Percentiles rank a stretch among this genome's conserved stretches.
Evolutionary conservation across 2,888 invertebrate species (phyloP).

Genomic region (Dioctria rufipes): DNA sequence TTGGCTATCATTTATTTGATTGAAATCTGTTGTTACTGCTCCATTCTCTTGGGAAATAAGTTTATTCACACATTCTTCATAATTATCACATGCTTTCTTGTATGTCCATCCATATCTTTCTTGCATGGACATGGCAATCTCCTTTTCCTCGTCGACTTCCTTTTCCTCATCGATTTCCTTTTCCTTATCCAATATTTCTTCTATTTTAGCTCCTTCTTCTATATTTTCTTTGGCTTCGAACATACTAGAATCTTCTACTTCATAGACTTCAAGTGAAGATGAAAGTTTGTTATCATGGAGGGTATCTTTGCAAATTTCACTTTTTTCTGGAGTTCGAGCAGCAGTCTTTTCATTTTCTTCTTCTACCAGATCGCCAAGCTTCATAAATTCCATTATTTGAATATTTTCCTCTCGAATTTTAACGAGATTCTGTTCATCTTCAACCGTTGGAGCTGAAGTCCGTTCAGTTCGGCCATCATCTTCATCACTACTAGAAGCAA

Average conservation of each 20-base stretch:
- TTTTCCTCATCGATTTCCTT: not conserved
- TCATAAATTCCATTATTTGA: conserved; percentile 22
- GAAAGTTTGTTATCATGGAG: not conserved
- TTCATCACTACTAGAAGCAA: conserved; percentile 67
- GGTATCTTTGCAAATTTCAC: not conserved
- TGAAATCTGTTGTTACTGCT: not conserved
- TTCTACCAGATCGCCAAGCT: conserved; percentile 61
- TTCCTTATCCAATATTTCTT: not conserved
- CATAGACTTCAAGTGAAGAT: not conserved
- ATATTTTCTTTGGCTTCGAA: no score
- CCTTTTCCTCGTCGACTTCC: not conserved
- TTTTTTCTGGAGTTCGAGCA: not conserved
- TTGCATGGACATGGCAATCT: conserved; percentile 3
- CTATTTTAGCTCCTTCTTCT: not conserved
- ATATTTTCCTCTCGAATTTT: not conserved
- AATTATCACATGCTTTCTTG: conserved; percentile 6
- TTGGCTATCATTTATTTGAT: no score
- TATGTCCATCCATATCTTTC: conserved; percentile 1
- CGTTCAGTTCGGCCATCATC: conserved; percentile 56
- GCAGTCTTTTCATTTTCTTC: conserved; percentile 35
- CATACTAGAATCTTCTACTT: not conserved
- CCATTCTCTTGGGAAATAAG: not conserved
- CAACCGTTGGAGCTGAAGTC: conserved; percentile 55
- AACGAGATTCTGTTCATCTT: conserved; percentile 56
- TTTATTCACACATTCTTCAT: conserved; percentile 5